These are phyloP conservation scores for Autographa pulchrina DNA, from an alignment of 2,888 invertebrate genomes.

Conservation along the genomic window DNA sequence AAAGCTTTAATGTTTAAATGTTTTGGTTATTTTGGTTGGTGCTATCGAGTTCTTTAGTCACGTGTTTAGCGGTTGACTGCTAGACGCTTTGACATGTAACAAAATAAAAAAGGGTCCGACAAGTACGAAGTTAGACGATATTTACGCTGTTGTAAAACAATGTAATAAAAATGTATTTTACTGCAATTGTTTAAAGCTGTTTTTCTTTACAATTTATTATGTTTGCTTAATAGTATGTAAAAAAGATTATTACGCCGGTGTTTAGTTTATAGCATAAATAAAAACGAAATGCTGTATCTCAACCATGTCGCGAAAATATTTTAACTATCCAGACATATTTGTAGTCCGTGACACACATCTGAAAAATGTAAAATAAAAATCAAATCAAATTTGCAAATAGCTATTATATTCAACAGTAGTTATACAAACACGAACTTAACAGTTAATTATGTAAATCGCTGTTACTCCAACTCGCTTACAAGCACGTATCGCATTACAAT, in stretches of 20 bases:
- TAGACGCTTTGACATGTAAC: not conserved
- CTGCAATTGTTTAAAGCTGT: not conserved
- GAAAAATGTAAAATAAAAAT: too few species aligned
- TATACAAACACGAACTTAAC: not conserved
- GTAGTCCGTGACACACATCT: too few species aligned
- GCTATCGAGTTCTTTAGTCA: slow-evolving; percentile 2
- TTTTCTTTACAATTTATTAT: not conserved
- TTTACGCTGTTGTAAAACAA: not conserved
- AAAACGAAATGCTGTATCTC: too few species aligned
- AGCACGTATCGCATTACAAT: not conserved
- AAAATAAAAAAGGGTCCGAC: not conserved
- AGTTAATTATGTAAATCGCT: not conserved
- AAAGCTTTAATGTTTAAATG: slow-evolving; percentile 39
- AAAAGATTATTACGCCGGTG: not conserved
- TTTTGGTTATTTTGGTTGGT: slow-evolving; percentile 22
- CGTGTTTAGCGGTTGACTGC: not conserved
- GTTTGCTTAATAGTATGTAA: not conserved
- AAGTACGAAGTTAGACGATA: not conserved
- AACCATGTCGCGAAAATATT: too few species aligned
- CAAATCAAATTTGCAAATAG: too few species aligned
- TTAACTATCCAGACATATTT: too few species aligned
- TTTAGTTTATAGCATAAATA: too few species aligned
- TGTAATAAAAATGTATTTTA: not conserved
- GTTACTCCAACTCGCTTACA: not conserved
- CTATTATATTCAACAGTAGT: not conserved